Conservation (phyloP, 2,797 vertebrate species). For the Chelon auratus region DNA sequence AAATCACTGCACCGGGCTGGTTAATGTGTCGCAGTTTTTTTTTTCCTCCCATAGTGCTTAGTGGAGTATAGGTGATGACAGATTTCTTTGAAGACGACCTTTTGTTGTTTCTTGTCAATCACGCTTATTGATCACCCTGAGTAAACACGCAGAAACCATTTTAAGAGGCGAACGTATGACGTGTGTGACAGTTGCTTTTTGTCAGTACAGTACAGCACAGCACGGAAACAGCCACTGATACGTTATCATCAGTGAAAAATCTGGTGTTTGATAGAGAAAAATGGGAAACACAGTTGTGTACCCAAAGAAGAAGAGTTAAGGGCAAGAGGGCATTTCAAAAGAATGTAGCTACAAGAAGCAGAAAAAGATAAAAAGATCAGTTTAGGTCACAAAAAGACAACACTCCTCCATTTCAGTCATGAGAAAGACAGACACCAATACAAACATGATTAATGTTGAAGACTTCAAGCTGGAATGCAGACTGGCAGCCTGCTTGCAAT, state of each 20-base stretch:
- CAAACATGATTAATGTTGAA: background rate
- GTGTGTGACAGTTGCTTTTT: background rate
- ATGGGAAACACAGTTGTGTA: background rate
- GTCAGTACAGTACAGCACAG: background rate
- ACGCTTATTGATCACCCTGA: conserved; percentile 15
- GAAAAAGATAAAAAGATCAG: background rate
- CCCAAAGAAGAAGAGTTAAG: conserved; percentile 1
- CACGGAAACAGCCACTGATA: background rate
- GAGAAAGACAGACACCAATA: background rate
- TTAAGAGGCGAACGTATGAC: too few species aligned
- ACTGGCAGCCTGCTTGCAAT: background rate
- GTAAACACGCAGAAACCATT: conserved; percentile 4
- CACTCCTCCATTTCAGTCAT: background rate
- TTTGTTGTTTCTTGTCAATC: conserved; percentile 40
- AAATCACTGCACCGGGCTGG: conserved; percentile 59
- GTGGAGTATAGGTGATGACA: conserved; percentile 22
- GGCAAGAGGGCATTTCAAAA: background rate
- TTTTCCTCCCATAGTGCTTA: conserved; percentile 12
- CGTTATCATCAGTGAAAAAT: background rate
- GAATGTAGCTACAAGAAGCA: background rate
- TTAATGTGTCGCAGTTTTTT: conserved; percentile 39
- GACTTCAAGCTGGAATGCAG: conserved; percentile 46
- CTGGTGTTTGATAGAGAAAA: conserved; percentile 10
- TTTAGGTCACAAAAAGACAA: background rate
- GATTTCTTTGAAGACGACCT: conserved; percentile 18